Percentiles rank a stretch among this genome's conserved stretches.
Conservation (phyloP, 2,113 vertebrate genomes). For the Ochotona princeps region DNA sequence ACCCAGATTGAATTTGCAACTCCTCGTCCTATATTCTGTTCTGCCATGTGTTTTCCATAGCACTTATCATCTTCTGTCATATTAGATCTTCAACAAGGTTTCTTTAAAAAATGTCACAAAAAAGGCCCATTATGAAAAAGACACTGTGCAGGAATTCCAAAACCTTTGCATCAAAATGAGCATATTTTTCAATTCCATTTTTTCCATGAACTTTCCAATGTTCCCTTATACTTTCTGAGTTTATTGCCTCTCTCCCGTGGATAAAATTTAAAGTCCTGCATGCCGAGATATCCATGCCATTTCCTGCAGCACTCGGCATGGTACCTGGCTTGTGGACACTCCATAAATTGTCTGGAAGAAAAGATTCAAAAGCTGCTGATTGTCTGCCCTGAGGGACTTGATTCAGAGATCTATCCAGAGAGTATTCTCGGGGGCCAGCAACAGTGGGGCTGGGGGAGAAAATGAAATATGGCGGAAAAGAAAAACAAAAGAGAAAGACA, state of each 20-base stretch:
- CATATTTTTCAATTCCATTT: too few species aligned
- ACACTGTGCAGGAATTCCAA: too few species aligned
- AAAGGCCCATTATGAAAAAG: too few species aligned
- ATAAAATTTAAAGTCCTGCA: not conserved
- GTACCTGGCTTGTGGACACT: not conserved
- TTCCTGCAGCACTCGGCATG: not conserved
- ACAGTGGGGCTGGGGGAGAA: not conserved
- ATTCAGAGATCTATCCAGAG: conserved; percentile 18
- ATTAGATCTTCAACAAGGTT: not conserved
- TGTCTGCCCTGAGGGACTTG: not conserved
- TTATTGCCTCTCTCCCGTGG: not conserved
- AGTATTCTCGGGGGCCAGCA: not conserved
- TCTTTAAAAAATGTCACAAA: too few species aligned
- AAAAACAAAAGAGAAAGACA: not conserved
- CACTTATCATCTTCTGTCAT: not conserved
- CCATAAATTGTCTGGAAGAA: not conserved
- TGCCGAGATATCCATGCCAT: not conserved
- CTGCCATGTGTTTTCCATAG: not conserved
- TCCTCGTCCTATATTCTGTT: not conserved
- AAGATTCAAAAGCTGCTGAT: not conserved
- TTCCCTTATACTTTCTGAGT: not conserved
- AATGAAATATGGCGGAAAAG: not conserved
- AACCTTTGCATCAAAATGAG: too few species aligned
- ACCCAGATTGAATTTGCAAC: not conserved
- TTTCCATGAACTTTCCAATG: too few species aligned